phyloP scores from a whole-genome alignment of 2,888 invertebrate genomes.

The Dynastes hyllus region DNA sequence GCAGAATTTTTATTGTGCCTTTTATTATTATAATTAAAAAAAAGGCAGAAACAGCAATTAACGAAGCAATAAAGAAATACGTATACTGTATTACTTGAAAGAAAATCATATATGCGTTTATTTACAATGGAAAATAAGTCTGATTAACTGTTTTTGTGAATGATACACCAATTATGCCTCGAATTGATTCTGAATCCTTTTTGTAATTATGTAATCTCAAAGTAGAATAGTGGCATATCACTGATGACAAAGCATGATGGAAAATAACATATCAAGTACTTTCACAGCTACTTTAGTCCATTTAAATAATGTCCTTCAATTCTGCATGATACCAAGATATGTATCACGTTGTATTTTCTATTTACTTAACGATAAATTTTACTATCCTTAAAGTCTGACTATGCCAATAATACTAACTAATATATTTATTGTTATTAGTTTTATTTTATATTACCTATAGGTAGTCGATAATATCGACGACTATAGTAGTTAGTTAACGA shows the following conservation, averaged over 20 bases:
- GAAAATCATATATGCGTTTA: too few relatives aligned
- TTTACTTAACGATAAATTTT: constrained; percentile 35
- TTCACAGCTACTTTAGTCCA: too few relatives aligned
- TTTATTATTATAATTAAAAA: not conserved
- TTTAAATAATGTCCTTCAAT: not conserved
- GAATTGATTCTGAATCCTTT: too few relatives aligned
- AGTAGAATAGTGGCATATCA: too few relatives aligned
- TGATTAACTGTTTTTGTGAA: too few relatives aligned
- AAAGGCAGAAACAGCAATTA: not conserved
- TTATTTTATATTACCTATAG: constrained; percentile 25
- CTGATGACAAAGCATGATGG: too few relatives aligned
- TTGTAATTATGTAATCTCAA: too few relatives aligned
- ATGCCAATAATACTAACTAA: constrained; percentile 45
- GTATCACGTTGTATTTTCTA: not conserved
- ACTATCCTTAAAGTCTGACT: constrained; percentile 44
- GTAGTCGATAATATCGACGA: not conserved
- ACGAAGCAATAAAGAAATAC: not conserved
- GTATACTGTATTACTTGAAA: too few relatives aligned
- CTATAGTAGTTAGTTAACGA: constrained; percentile 31
- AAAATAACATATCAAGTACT: too few relatives aligned
- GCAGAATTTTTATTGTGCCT: constrained; percentile 16
- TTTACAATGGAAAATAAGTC: too few relatives aligned
- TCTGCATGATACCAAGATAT: not conserved
- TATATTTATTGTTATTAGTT: constrained; percentile 46
- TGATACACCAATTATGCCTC: too few relatives aligned